phyloP scores from a whole-genome alignment of 2,797 vertebrate species.

The Sebastes cheni region DNA sequence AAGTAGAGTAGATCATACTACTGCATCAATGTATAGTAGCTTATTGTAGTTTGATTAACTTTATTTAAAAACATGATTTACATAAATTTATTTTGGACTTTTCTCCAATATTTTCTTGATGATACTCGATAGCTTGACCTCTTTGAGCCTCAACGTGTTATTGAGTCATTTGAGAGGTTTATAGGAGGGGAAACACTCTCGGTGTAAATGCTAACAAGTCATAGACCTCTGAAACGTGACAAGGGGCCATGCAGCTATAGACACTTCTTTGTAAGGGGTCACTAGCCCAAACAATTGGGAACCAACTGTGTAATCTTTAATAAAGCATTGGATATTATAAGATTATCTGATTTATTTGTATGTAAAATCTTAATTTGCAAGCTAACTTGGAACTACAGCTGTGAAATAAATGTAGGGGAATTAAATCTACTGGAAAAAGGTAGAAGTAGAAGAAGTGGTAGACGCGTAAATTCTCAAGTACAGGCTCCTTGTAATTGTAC shows the following conservation, averaged over 20 bases:
- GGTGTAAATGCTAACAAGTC: too few relatives aligned
- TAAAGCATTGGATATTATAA: background rate
- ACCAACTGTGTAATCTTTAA: background rate
- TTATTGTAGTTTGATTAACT: background rate
- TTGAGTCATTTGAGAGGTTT: background rate
- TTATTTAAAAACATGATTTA: too few relatives aligned
- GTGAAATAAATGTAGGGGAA: background rate
- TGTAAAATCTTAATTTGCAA: too few relatives aligned
- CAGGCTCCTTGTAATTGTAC: background rate
- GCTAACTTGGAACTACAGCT: background rate
- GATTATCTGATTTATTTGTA: background rate
- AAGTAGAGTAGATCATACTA: background rate
- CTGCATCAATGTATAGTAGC: background rate
- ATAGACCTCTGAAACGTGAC: background rate
- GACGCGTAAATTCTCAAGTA: background rate
- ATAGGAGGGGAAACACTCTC: too few relatives aligned
- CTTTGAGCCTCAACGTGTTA: background rate
- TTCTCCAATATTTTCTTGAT: background rate
- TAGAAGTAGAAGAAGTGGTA: background rate
- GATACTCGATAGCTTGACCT: background rate
- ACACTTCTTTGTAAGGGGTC: background rate
- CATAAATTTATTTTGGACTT: background rate
- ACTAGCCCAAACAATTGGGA: background rate
- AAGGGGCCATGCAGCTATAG: background rate
- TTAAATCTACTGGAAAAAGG: background rate